Evolutionary conservation across 2,113 vertebrate genomes (phyloP).

Genomic region (Conger conger): DNA sequence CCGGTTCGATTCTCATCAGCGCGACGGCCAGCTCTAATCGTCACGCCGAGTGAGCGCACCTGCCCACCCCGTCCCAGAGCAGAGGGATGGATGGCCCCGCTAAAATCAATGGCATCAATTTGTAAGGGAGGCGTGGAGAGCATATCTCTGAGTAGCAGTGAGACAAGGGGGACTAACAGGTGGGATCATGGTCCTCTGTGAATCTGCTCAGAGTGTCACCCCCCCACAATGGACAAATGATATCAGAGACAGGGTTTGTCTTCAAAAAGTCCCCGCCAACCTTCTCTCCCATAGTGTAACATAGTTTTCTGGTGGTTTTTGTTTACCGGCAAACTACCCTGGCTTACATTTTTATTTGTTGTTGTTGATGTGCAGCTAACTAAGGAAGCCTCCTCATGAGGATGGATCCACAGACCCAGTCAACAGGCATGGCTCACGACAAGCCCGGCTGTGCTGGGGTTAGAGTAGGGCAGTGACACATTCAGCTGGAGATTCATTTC

Average conservation of each 20-base stretch:
- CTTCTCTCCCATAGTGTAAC: neutral
- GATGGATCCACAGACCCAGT: slow-evolving; percentile 13
- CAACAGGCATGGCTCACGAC: slow-evolving; percentile 32
- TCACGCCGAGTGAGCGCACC: neutral
- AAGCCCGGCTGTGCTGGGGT: slow-evolving; percentile 41
- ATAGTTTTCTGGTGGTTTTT: neutral
- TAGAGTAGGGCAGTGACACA: slow-evolving; percentile 7
- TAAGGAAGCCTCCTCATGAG: slow-evolving; percentile 11
- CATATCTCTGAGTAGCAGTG: neutral
- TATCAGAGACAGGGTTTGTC: neutral
- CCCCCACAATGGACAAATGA: neutral
- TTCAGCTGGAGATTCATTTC: slow-evolving; percentile 49
- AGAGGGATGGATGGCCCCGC: neutral
- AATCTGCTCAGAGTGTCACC: neutral
- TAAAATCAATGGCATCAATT: neutral
- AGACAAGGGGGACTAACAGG: neutral
- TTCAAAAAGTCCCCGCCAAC: neutral
- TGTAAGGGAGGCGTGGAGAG: neutral
- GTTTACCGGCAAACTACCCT: slow-evolving; percentile 1
- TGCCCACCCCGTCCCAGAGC: neutral
- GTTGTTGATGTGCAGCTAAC: slow-evolving; percentile 40
- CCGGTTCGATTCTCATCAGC: neutral
- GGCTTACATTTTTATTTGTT: slow-evolving; percentile 5
- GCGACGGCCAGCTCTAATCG: neutral
- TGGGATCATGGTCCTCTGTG: neutral